A percentile compares a stretch with the other conserved stretches of the same genome.
phyloP scores from a whole-genome alignment of 1,140 invertebrate species.

The Zaprionus camerounensis region DNA sequence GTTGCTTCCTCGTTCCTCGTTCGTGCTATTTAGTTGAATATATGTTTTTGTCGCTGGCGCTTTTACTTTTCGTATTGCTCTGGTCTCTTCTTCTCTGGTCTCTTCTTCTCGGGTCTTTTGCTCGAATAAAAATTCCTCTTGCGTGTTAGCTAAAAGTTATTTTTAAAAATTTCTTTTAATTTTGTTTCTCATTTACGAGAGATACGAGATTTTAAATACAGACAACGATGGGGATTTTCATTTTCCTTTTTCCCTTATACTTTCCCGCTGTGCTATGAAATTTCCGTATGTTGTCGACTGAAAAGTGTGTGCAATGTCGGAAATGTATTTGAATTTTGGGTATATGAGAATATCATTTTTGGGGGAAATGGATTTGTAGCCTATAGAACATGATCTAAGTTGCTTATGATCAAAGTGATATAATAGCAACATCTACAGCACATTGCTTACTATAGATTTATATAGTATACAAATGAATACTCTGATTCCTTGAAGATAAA shows the following conservation, averaged over 20 bases:
- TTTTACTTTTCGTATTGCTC: conserved; percentile 54
- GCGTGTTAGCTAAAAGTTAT: conserved; percentile 84
- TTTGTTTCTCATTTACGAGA: conserved; percentile 66
- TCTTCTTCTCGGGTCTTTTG: conserved; percentile 60
- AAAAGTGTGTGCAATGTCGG: conserved; percentile 20
- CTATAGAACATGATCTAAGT: neutral
- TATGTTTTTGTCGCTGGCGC: conserved; percentile 57
- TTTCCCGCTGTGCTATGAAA: conserved; percentile 25
- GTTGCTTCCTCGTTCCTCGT: conserved; percentile 45
- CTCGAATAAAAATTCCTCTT: conserved; percentile 83
- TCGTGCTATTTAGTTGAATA: conserved; percentile 33
- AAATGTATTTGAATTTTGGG: conserved; percentile 5
- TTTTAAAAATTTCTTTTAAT: conserved; percentile 83
- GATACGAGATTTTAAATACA: conserved; percentile 72
- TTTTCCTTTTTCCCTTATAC: conserved; percentile 15
- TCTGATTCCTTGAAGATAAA: too few species aligned
- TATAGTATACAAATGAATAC: too few species aligned
- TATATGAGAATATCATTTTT: neutral
- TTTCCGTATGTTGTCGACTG: conserved; percentile 43
- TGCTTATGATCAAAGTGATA: too few species aligned
- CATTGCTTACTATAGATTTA: too few species aligned
- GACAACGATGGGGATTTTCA: conserved; percentile 35
- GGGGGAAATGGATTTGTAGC: neutral
- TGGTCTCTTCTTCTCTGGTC: conserved; percentile 33
- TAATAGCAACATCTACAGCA: too few species aligned